Conservation (phyloP, 2,113 vertebrate genomes). For the Sminthopsis crassicaudata region DNA sequence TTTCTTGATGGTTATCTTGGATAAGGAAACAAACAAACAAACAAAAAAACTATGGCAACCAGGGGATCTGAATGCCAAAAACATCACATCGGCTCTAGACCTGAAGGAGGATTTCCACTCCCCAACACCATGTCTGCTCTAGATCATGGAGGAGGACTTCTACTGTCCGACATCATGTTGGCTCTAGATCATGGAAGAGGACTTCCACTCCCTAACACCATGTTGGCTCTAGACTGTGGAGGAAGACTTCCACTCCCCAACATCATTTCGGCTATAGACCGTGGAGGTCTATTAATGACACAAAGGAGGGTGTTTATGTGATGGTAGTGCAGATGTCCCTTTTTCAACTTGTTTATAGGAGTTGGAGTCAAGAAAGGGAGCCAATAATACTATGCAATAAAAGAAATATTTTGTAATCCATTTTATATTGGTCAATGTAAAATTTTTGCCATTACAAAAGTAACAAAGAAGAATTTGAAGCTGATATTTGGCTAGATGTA, state of each 20-base stretch:
- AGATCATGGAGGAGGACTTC: neutral
- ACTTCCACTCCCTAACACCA: neutral
- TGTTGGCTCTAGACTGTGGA: too few species aligned
- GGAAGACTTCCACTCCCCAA: too few species aligned
- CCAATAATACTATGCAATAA: neutral
- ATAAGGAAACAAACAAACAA: too few species aligned
- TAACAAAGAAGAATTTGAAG: neutral
- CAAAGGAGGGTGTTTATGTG: neutral
- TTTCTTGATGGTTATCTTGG: neutral
- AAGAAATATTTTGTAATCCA: neutral
- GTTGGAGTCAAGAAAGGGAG: neutral
- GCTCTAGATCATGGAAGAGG: neutral
- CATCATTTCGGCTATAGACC: too few species aligned
- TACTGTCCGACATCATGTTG: too few species aligned
- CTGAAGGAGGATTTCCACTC: neutral
- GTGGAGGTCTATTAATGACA: neutral
- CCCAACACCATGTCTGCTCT: neutral
- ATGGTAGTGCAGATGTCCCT: neutral
- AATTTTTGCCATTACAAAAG: neutral
- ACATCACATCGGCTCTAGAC: neutral
- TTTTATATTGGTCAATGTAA: neutral
- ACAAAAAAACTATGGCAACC: neutral
- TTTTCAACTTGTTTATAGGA: neutral
- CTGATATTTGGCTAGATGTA: neutral
- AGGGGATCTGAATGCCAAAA: neutral